Evolutionary conservation across 2,888 invertebrate species (phyloP), one percentile per base, ranked within the genome.

Genomic region (Drosophila anceps): DNA sequence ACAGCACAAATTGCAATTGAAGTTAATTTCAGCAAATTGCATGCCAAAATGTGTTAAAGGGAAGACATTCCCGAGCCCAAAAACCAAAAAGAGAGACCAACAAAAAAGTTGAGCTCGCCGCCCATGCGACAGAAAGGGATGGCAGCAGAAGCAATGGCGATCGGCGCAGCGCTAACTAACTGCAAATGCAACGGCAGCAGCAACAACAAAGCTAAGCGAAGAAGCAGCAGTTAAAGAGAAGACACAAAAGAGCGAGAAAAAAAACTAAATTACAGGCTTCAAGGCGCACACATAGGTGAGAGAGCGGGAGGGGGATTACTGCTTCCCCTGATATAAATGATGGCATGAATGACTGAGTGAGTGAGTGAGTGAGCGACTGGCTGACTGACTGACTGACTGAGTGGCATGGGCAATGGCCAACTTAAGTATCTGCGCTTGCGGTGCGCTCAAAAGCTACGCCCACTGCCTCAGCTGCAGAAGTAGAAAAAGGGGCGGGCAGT

Each of bases 1-100:
- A 59, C 59, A 79, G 35, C 73, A 79, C 79, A 90, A 91, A 90
- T 90, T 90, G 90, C 92, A 91, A 92, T 91, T 92, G 90, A 90
- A 91, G 91, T 91, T 92, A 92, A 92, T 92, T 92, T 92, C 90
- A 91, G 81, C 90, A 92, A 92, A 92, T 92, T 92, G 92, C 92
- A 91, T 91, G 91, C 92, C 92, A 90, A 92, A 92, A 92, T 90
- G 92, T 92, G 92, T 92, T 92, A 92, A 92, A 90, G 91, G 91
- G 90, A 92, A 91, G 82, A 85, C 79, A 79, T 81, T 81, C 72
- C 67, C 69, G n/a, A 51, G 53, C 55, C 57, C 46, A 51, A 68
- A 13, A 44, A 44, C 31, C 41, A 5, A 31, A 31, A 58, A 59
- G 27, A 12, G 69, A 41, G 33, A n/a, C 12, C 2, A 37, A 10